These are phyloP conservation scores for Babyrousa celebensis DNA, from an alignment of 2,797 vertebrate genomes.

Conservation along the genomic window DNA sequence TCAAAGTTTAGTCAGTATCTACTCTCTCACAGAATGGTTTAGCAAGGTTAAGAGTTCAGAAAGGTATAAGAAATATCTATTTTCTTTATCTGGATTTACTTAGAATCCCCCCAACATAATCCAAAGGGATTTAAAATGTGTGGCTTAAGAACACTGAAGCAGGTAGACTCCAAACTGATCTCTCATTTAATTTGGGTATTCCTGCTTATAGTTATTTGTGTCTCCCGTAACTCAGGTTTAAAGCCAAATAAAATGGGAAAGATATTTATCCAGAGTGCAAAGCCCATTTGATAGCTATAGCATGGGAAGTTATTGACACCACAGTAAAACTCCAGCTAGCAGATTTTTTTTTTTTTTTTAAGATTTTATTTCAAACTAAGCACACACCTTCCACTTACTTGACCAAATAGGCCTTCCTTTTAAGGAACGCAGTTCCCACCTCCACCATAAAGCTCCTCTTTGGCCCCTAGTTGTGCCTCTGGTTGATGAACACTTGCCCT, in stretches of 20 bases:
- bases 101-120: not conserved
- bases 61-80: conserved; percentile 11
- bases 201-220: conserved; percentile 66
- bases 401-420: conserved; percentile 43
- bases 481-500: not conserved
- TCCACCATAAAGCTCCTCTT: not conserved
- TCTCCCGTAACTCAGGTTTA: conserved; percentile 68
- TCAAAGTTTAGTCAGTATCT: not conserved
- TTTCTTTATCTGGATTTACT: conserved; percentile 66
- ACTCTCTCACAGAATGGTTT: not conserved
- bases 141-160: conserved; percentile 42
- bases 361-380: conserved; percentile 72
- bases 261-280: conserved; percentile 76
- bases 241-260: conserved; percentile 77
- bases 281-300: conserved; percentile 65
- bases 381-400: conserved; percentile 63
- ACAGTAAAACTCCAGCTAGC: conserved; percentile 67
- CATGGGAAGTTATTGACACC: conserved; percentile 66
- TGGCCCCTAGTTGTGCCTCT: accelerated
- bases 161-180: conserved; percentile 49
- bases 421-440: not conserved
- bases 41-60: conserved; percentile 37
- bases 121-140: conserved; percentile 25
- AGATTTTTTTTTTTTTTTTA: conserved; percentile 68
- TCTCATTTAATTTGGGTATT: conserved; percentile 68